These are phyloP conservation scores for Dendroctonus valens DNA, from an alignment of 1,140 invertebrate genomes.

Conservation along the genomic window DNA sequence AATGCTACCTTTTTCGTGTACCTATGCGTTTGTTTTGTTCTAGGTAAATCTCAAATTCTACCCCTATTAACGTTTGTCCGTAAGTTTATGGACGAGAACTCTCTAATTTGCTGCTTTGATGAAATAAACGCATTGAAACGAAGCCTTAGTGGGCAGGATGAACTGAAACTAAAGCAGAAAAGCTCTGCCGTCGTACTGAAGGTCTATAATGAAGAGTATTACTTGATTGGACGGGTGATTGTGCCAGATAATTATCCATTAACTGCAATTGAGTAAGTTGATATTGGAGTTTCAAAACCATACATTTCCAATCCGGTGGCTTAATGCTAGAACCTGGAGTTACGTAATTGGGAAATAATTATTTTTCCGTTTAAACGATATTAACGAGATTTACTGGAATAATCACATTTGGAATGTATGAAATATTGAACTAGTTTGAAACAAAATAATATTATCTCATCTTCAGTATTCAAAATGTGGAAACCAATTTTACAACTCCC, in stretches of 20 bases:
- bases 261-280: conserved; percentile 56
- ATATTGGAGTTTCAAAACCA: conserved; percentile 5
- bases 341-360: no score
- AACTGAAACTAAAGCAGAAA: conserved; percentile 70
- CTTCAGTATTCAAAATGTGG: conserved; percentile 56
- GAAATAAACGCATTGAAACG: conserved; percentile 67
- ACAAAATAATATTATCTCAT: not conserved
- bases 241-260: conserved; percentile 69
- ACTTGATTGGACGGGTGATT: conserved; percentile 57
- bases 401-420: no score
- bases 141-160: conserved; percentile 54
- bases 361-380: no score
- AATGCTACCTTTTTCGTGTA: no score
- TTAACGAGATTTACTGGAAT: no score
- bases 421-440: not conserved
- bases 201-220: conserved; percentile 61
- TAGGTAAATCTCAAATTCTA: conserved; percentile 56
- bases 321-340: no score
- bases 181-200: conserved; percentile 62
- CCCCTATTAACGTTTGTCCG: conserved; percentile 61
- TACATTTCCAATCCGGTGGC: not conserved
- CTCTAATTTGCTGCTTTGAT: conserved; percentile 70
- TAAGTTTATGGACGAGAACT: conserved; percentile 70
- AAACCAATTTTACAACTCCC: conserved; percentile 67
- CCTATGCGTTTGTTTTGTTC: not conserved